Evolutionary conservation across 1,140 invertebrate species (phyloP).

Genomic region (Vanessa tameamea): DNA sequence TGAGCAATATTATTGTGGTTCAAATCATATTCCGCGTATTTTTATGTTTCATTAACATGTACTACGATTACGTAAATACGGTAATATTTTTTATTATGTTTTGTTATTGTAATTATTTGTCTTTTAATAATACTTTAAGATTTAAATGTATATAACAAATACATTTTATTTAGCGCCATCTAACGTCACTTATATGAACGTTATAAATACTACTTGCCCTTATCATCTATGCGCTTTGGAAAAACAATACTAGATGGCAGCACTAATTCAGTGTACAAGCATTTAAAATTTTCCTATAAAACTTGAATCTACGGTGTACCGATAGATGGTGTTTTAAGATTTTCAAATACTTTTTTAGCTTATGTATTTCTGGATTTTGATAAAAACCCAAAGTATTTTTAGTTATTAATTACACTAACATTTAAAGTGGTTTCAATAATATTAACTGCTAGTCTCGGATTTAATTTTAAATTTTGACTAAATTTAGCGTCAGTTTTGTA

Average conservation of each 20-base stretch:
- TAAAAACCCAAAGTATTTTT: too few relatives aligned
- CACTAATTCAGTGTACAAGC: not conserved
- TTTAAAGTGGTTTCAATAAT: not conserved
- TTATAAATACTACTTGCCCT: not conserved
- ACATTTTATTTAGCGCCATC: conserved; percentile 7
- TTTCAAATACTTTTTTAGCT: not conserved
- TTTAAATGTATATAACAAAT: not conserved
- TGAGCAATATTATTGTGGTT: too few relatives aligned
- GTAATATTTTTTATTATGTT: too few relatives aligned
- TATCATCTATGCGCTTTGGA: not conserved
- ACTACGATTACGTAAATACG: too few relatives aligned
- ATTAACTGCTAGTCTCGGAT: not conserved
- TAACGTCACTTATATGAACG: not conserved
- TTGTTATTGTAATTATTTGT: too few relatives aligned
- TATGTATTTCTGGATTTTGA: too few relatives aligned
- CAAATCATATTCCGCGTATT: too few relatives aligned
- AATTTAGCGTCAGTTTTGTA: not conserved
- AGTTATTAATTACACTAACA: not conserved
- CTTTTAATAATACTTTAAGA: too few relatives aligned
- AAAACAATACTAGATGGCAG: conserved; percentile 24
- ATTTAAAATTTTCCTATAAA: not conserved
- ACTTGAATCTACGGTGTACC: not conserved
- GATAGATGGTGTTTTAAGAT: conserved; percentile 9
- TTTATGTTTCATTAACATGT: too few relatives aligned
- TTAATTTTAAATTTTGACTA: not conserved